Evolutionary conservation across 2,113 vertebrate genomes (phyloP), one percentile per base, ranked within the genome.

Genomic region (Aldabrachelys gigantea): DNA sequence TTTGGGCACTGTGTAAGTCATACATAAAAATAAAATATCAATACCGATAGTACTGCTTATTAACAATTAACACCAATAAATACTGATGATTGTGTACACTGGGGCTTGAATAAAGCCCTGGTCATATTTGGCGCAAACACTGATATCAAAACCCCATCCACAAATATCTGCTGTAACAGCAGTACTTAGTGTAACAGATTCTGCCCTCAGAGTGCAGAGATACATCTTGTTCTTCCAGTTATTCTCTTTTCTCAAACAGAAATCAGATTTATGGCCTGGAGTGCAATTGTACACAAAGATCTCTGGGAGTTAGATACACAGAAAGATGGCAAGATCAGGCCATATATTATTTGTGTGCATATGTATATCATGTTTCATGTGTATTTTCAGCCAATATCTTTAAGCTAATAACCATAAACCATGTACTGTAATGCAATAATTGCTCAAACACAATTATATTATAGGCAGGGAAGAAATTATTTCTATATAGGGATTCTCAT

Each of bases 91-190:
- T 96, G 79, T 95, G 0, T 94, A 4, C 92, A 94, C 91, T 96
- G 95, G 95, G 93, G 94, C 95, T 97, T 96, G 96, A 95, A 95
- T 97, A 96, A 97, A 97, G 96, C 96, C 95, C 75, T 94, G 72
- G 25, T 89, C 94, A 88, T 81, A 96, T 80, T 8, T 97, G 95
- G 93, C 95, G 96, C 89, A 92, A 90, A 80, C 10, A 78, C 87
- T 92, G 93, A 97, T 94, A 97, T 59, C 81, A 85, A 95, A 94
- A 94, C 94, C 95, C 96, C 96, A 90, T 94, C 96, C 96, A 96
- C 96, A 94, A 91, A 85, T 92, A 93, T 96, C 93, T 96, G 95
- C 96, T 97, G 95, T 97, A 97, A 94, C 93, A 94, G 94, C 96
- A 96, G 93, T 97, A 95, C 95, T 91, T 97, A 65, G 10, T 89